Evolutionary conservation across 2,113 vertebrate genomes (phyloP).

Genomic region (Urocitellus parryii): DNA sequence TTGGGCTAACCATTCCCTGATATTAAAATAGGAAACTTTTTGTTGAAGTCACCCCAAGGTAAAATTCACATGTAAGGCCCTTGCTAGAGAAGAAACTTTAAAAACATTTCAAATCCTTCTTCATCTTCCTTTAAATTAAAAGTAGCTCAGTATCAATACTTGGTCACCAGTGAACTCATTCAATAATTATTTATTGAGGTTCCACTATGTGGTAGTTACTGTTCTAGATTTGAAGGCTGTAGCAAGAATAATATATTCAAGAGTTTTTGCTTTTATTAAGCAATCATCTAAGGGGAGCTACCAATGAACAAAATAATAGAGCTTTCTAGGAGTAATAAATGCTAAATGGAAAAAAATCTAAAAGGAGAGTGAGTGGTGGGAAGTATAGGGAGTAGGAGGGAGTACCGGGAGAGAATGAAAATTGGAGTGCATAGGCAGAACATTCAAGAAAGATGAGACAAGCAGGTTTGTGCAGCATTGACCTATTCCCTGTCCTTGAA

Average conservation of each 20-base stretch:
- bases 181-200: neutral
- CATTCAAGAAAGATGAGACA: neutral
- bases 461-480: neutral
- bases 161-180: neutral
- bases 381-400: neutral
- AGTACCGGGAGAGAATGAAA: neutral
- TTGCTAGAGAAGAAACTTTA: neutral
- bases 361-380: fast-evolving
- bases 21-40: neutral
- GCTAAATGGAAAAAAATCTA: neutral
- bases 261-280: neutral
- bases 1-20: neutral
- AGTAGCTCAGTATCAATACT: neutral
- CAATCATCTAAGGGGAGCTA: neutral
- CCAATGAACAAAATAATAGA: neutral
- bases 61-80: neutral
- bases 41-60: neutral
- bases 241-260: neutral
- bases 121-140: neutral
- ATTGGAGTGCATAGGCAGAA: neutral
- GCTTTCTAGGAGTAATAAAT: neutral
- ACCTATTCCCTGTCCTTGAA: too few relatives aligned
- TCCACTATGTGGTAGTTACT: neutral
- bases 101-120: neutral
- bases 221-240: neutral